A percentile compares a stretch with the other conserved stretches of the same genome.
Evolutionary conservation across 2,888 invertebrate genomes (phyloP).

Genomic region (Mayetiola destructor): DNA sequence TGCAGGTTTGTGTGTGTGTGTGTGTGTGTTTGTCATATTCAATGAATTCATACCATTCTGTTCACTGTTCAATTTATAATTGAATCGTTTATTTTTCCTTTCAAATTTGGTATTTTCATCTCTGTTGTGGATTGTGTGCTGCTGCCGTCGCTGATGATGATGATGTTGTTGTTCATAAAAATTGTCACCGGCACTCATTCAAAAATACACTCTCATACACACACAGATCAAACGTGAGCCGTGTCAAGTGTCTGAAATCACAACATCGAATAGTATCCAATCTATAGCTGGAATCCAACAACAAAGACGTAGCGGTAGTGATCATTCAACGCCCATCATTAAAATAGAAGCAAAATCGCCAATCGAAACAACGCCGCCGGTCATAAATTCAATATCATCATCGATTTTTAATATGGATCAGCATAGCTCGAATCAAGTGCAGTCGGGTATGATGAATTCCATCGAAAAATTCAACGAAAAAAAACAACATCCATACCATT

Average conservation of each 20-base stretch:
- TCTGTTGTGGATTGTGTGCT: no score
- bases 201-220: background rate
- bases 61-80: background rate
- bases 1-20: background rate
- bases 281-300: conserved; percentile 32
- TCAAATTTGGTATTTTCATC: background rate
- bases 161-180: background rate
- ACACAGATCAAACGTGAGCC: conserved; percentile 30
- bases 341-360: conserved; percentile 17
- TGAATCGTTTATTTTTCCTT: background rate
- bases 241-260: conserved; percentile 35
- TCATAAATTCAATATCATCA: background rate
- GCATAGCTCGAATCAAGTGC: background rate
- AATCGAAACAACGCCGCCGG: conserved; percentile 16
- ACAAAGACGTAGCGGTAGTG: conserved; percentile 22
- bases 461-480: background rate
- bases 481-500: background rate
- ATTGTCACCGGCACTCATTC: background rate
- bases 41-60: no score
- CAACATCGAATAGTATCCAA: conserved; percentile 31
- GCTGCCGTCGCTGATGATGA: no score
- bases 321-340: conserved; percentile 10
- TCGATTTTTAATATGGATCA: background rate
- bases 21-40: no score
- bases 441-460: background rate